Evolutionary conservation across 1,140 invertebrate species (phyloP).

Genomic region (Argopecten irradians): DNA sequence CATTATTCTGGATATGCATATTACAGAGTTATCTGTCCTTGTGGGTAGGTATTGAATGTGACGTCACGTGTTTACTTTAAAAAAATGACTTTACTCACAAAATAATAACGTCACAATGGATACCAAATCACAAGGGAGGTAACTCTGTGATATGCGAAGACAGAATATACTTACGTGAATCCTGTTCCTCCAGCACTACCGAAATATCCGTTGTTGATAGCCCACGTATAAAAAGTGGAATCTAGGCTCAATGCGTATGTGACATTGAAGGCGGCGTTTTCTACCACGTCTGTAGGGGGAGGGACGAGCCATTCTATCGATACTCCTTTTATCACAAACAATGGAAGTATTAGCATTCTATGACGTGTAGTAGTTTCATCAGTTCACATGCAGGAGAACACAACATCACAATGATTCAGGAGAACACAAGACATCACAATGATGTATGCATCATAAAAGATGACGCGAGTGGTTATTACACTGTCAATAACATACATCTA

Average conservation of each 20-base stretch:
- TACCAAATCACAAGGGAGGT: too few relatives aligned
- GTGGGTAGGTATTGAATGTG: too few relatives aligned
- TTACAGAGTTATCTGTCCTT: too few relatives aligned
- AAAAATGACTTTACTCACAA: too few relatives aligned
- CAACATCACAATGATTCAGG: neutral
- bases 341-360: neutral
- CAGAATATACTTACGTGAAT: conserved; percentile 37
- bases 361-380: neutral
- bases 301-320: conserved; percentile 54
- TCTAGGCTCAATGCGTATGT: conserved; percentile 55
- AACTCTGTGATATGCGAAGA: too few relatives aligned
- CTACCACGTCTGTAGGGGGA: conserved; percentile 56
- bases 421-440: neutral
- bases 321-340: conserved; percentile 48
- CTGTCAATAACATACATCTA: neutral
- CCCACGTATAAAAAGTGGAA: conserved; percentile 59
- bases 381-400: neutral
- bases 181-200: conserved; percentile 37
- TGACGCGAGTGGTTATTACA: neutral
- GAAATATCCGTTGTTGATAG: conserved; percentile 47
- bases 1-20: too few relatives aligned
- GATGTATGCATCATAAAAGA: neutral
- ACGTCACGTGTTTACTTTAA: too few relatives aligned
- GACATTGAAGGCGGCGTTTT: conserved; percentile 54
- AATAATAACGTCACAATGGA: too few relatives aligned